These are phyloP conservation scores for Gastracanthus pulcherrimus DNA, from an alignment of 2,888 invertebrate genomes.

Conservation along the genomic window DNA sequence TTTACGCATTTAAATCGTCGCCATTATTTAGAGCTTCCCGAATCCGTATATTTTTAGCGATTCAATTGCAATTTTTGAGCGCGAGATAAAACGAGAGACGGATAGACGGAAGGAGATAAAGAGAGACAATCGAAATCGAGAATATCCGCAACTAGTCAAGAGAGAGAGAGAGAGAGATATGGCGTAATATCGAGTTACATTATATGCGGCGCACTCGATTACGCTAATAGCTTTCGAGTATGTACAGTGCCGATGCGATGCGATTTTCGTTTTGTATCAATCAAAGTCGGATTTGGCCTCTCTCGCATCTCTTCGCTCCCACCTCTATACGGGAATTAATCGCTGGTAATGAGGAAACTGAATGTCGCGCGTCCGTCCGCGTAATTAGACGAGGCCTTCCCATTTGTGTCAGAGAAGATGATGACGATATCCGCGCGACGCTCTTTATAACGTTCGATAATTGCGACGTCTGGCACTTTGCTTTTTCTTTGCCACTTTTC, in stretches of 20 bases:
- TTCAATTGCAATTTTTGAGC: too few species aligned
- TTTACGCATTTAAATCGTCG: too few species aligned
- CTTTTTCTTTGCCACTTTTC: background rate
- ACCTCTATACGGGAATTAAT: constrained; percentile 40
- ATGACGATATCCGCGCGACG: background rate
- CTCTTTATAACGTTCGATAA: background rate
- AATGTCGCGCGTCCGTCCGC: constrained; percentile 3
- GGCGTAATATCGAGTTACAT: constrained; percentile 40
- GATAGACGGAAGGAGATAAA: too few species aligned
- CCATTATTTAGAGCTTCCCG: too few species aligned
- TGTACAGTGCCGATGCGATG: background rate
- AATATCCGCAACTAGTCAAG: constrained; percentile 9
- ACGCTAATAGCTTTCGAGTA: constrained; percentile 34
- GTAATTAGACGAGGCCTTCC: background rate
- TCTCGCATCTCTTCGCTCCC: too few species aligned
- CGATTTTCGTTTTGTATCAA: constrained; percentile 53
- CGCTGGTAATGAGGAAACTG: constrained; percentile 37
- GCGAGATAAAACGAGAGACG: too few species aligned
- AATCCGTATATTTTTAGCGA: too few species aligned
- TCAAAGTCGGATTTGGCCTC: constrained; percentile 49
- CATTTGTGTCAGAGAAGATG: background rate
- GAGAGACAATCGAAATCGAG: constrained; percentile 30
- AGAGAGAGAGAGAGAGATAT: background rate
- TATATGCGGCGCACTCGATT: constrained; percentile 45
- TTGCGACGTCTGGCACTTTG: background rate